Percentiles rank a stretch among this genome's conserved stretches.
Evolutionary conservation across 2,888 invertebrate species (phyloP).

Genomic region (Electrophaes corylata): DNA sequence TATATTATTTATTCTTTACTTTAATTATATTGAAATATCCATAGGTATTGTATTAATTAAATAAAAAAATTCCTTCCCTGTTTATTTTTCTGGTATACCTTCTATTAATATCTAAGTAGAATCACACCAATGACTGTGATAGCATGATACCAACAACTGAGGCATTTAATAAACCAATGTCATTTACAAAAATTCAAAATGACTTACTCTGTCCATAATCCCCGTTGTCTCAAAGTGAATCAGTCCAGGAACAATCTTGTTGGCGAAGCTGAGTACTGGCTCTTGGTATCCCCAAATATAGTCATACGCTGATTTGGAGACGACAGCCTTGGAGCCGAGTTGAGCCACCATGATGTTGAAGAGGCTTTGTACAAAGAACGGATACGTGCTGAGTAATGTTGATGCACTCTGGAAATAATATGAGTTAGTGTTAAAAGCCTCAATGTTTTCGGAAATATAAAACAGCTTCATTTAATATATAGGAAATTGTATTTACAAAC

Average conservation of each 20-base stretch:
- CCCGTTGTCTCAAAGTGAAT: conserved; percentile 90
- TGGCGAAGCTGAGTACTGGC: conserved; percentile 40
- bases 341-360: conserved; percentile 83
- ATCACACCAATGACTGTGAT: no score
- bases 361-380: conserved; percentile 83
- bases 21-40: no score
- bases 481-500: no score
- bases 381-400: conserved; percentile 79
- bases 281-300: conserved; percentile 49
- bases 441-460: no score
- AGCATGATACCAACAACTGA: no score
- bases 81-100: neutral
- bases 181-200: neutral
- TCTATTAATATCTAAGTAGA: no score
- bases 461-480: no score
- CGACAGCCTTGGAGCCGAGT: conserved; percentile 84
- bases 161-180: neutral
- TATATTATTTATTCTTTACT: no score
- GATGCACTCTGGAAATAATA: conserved; percentile 49
- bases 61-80: neutral
- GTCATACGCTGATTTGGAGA: conserved; percentile 40
- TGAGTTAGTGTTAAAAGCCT: no score
- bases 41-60: no score
- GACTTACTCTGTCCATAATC: conserved; percentile 87
- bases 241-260: conserved; percentile 78